Evolutionary conservation across 2,113 vertebrate genomes (phyloP).

Genomic region (Tamias sibiricus): DNA sequence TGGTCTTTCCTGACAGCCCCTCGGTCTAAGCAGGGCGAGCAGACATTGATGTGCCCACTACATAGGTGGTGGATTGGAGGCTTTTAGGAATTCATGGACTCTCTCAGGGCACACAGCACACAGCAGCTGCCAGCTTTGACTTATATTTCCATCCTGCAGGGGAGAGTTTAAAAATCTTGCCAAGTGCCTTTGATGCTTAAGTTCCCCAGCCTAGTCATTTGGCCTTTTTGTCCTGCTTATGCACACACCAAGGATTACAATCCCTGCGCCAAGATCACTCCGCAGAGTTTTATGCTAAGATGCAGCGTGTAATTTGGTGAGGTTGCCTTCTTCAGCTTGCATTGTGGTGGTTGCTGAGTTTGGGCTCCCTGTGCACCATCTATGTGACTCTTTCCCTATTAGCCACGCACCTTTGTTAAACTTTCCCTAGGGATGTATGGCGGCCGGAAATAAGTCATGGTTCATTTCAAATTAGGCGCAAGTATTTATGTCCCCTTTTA

Average conservation of each 20-base stretch:
- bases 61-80: background rate
- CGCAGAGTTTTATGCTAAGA: background rate
- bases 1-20: slow-evolving; percentile 11
- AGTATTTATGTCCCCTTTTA: background rate
- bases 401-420: background rate
- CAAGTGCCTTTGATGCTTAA: background rate
- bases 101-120: background rate
- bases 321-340: background rate
- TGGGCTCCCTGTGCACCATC: background rate
- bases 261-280: background rate
- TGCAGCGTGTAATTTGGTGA: background rate
- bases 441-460: background rate
- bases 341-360: background rate
- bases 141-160: background rate
- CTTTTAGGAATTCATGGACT: background rate
- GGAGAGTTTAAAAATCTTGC: background rate
- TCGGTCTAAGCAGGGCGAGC: background rate
- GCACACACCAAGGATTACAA: background rate
- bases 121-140: background rate
- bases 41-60: background rate
- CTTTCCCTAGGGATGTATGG: background rate
- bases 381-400: background rate
- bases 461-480: background rate
- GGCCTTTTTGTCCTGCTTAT: background rate
- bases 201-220: background rate